Conservation (phyloP, 2,797 vertebrate genomes). For the Apogon hyalosoma region DNA sequence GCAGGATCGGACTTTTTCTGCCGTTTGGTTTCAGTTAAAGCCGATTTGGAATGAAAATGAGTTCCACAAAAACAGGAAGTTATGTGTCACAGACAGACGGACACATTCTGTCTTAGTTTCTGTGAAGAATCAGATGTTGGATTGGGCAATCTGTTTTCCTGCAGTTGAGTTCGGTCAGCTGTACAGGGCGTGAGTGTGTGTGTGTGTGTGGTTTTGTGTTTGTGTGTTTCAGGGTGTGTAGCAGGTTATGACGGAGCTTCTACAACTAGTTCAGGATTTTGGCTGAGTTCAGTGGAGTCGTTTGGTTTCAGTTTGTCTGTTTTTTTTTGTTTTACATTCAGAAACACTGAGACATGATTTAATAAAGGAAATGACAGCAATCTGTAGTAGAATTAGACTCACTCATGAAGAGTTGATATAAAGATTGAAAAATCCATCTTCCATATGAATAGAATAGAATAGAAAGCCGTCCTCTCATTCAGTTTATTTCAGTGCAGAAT, state of each 20-base stretch:
- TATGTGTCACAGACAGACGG: not conserved
- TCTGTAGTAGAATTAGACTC: too few species aligned
- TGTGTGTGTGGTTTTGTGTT: slow-evolving; percentile 4
- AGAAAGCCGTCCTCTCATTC: too few species aligned
- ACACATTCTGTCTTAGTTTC: slow-evolving; percentile 25
- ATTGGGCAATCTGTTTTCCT: slow-evolving; percentile 44
- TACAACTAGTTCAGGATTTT: not conserved
- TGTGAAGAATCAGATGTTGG: slow-evolving; percentile 6
- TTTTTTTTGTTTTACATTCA: too few species aligned
- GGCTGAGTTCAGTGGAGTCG: not conserved
- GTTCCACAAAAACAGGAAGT: slow-evolving; percentile 32
- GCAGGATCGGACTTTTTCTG: not conserved
- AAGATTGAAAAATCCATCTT: too few species aligned
- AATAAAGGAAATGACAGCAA: too few species aligned
- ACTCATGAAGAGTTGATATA: too few species aligned
- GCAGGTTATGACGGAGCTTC: slow-evolving; percentile 10
- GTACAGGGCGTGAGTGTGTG: slow-evolving; percentile 15
- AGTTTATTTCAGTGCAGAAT: too few species aligned
- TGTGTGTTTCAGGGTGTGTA: slow-evolving; percentile 10
- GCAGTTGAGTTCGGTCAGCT: not conserved
- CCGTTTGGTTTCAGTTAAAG: not conserved
- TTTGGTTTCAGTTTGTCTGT: too few species aligned
- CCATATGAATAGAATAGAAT: too few species aligned
- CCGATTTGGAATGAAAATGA: slow-evolving; percentile 38
- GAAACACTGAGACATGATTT: too few species aligned